Evolutionary conservation across 2,113 vertebrate species (phyloP), one percentile per base, ranked within the genome.

Genomic region (Thamnaconus septentrionalis): DNA sequence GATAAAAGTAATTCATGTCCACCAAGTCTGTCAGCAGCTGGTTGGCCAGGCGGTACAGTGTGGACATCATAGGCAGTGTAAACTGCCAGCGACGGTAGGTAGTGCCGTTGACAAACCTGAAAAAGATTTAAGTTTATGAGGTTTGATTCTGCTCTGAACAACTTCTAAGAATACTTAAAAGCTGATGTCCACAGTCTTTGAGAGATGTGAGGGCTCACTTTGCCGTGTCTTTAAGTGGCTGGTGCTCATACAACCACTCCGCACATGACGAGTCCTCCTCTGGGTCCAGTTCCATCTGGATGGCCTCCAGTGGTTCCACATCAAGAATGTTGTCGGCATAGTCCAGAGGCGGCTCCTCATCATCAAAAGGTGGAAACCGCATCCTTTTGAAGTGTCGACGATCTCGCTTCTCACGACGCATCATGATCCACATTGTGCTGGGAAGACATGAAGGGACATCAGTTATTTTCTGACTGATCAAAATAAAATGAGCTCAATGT

Each of bases 391-490:
- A 99, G 87, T 99, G 97, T 5, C 97, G 91, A 6, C 97, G 90
- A 57, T 99, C 97, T 60, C 97, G 93, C 78, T 99, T 99, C 87
- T 99, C 97, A 72, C 97, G 91, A 65, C 97, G 94, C 97, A 99
- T 99, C 97, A 99, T 99, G 76, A 99, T 99, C 97, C 97, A 99
- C 97, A 99, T 99, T 0, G 97, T 93, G 48, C 97, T 99, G 69
- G 10, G 58, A 65, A 43, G 53, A 7, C 5, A 52, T 4, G 0
- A 9, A 5, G 3, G 10, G 5, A 73, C 7, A 64, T 3, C 5
- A 48, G 31, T 6, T 3, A 60, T 5, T 39, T 9, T 10, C 4
- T 31, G 12, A 9, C 1, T 2, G 3, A 43, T 10, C 5, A 1
- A 53, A 7, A 64, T 57, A 47, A 3, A 11, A 8, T 64, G 8